Base-by-base conservation (phyloP, 2,113 vertebrate genomes). In the Paedocypris sp. region DNA sequence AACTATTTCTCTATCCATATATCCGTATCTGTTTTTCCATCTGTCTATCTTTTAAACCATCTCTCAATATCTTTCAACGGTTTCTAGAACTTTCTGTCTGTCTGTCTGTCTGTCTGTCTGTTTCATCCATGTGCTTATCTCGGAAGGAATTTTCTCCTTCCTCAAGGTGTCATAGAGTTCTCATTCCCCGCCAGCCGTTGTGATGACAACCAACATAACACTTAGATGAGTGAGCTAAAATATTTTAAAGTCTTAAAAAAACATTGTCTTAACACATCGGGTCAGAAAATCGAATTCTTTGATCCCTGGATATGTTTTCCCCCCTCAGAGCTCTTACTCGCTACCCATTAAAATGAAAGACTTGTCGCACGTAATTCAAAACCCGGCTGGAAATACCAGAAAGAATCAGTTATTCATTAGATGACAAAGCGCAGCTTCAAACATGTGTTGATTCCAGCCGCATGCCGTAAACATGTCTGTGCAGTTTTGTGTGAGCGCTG, bases 391-490 rank as follows among this genome's bases (percentile, higher is more conserved):
- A 52, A n/a, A 51, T 33, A 51, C 48, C 48, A 22, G 5, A 41
- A 41, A 29, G 15, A 56, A 56, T 56, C 35, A 26, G 13, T 42
- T 42, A 56, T 28, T 42, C 52, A 56, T 56, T 56, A 56, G 9
- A 42, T 1, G 11, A 3, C 23, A 56, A 28, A 56, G 39, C 5
- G 5, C 16, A 6, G 38, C 26, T 57, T 58, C 31, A 58, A 58
- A 58, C 54, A 39, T 41, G 54, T 45, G 54, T 58, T 45, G 26
- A 58, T 58, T 43, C 54, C 39, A 58, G 39, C 19, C 28, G 29
- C 38, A 59, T 43, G 32, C 26, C 15, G 31, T 64, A 67, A 67
- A 61, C 48, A 49, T 54, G 51, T 62, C 26, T 32, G 41, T 36
- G 49, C 43, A 29, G 50, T 46, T 62, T 42, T 29, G 50, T 53